These are phyloP conservation scores for Ascaphus truei DNA, from an alignment of 2,113 vertebrate species.

Conservation along the genomic window DNA sequence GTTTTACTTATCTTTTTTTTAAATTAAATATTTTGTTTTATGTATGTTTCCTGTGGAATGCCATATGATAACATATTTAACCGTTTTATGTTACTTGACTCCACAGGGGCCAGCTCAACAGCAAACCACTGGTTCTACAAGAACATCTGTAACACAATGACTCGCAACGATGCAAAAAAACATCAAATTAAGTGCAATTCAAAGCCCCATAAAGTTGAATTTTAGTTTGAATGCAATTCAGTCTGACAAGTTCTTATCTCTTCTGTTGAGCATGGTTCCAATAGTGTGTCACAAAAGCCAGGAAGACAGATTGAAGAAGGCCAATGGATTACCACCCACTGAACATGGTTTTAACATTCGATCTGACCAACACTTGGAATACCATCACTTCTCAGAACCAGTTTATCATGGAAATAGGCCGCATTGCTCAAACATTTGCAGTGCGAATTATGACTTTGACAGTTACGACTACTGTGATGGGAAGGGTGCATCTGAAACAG, in stretches of 20 bases:
- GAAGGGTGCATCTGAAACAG: slow-evolving; percentile 70
- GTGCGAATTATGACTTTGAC: slow-evolving; percentile 60
- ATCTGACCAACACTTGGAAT: slow-evolving; percentile 69
- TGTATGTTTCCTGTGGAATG: neutral
- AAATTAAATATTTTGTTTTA: too few species aligned
- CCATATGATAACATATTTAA: neutral
- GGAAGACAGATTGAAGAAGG: slow-evolving; percentile 84
- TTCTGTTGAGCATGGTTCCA: slow-evolving; percentile 90
- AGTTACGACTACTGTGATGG: slow-evolving; percentile 68
- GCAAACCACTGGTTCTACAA: neutral
- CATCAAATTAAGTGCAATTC: slow-evolving; percentile 37
- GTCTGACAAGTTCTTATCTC: slow-evolving; percentile 69
- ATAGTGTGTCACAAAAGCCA: slow-evolving; percentile 83
- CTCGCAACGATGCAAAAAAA: neutral
- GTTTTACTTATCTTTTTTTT: too few species aligned
- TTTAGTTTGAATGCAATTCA: slow-evolving; percentile 70
- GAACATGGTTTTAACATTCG: slow-evolving; percentile 62
- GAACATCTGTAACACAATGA: neutral
- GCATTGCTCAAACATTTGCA: slow-evolving; percentile 60
- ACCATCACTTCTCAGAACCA: slow-evolving; percentile 71
- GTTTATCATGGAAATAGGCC: slow-evolving; percentile 57
- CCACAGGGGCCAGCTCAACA: neutral
- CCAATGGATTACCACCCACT: slow-evolving; percentile 64
- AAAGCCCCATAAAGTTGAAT: slow-evolving; percentile 65
- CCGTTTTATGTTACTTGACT: neutral